Conservation (phyloP, 2,113 vertebrate species). For the Cyanistes caeruleus region DNA sequence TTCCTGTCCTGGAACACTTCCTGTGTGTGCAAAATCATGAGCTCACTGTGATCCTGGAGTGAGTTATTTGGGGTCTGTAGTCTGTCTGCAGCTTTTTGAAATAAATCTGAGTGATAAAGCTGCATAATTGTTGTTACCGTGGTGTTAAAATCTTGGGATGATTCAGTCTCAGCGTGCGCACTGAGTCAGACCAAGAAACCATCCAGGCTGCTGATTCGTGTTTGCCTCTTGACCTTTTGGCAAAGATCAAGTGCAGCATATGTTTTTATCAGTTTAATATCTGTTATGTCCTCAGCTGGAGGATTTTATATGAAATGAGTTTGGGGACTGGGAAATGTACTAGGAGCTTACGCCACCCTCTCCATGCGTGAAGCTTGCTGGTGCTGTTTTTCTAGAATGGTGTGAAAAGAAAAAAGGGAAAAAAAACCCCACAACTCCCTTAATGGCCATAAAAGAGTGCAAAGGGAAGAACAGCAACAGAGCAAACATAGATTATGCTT, state of each 20-base stretch:
- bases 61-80: background rate
- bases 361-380: background rate
- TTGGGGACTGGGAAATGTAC: slow-evolving; percentile 41
- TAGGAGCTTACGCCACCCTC: background rate
- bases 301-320: slow-evolving; percentile 47
- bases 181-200: background rate
- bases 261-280: slow-evolving; percentile 59
- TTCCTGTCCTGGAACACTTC: background rate
- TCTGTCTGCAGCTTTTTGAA: background rate
- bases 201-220: background rate
- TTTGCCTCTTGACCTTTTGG: slow-evolving; percentile 59
- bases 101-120: background rate
- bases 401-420: background rate
- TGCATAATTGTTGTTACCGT: background rate
- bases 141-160: background rate
- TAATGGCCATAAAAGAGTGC: background rate
- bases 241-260: slow-evolving; percentile 30
- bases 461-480: background rate
- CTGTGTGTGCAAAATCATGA: background rate
- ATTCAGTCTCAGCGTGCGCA: background rate
- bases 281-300: slow-evolving; percentile 40
- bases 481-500: background rate
- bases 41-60: background rate
- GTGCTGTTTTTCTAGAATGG: background rate
- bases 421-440: background rate